These are phyloP conservation scores for Cydia pomonella DNA, from an alignment of 1,140 invertebrate genomes.

Conservation along the genomic window DNA sequence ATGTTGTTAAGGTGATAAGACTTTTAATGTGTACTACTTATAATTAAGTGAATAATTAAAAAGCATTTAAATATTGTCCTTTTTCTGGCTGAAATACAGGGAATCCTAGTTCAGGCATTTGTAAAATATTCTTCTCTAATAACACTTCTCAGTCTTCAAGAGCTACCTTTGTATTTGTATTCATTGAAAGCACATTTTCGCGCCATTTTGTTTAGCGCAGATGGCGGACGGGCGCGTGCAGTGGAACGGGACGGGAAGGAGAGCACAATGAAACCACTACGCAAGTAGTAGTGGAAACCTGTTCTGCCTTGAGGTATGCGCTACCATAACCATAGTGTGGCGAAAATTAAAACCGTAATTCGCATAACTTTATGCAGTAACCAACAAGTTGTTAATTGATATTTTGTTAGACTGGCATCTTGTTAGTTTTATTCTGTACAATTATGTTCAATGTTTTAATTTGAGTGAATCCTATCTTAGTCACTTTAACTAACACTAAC, in stretches of 20 bases:
- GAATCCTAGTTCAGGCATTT: too few species aligned
- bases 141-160: too few species aligned
- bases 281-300: conserved; percentile 66
- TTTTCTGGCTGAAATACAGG: too few species aligned
- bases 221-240: conserved; percentile 29
- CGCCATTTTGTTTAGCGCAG: conserved; percentile 38
- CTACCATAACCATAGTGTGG: conserved; percentile 43
- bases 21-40: too few species aligned
- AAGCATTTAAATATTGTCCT: too few species aligned
- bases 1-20: too few species aligned
- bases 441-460: background rate
- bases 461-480: background rate
- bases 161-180: too few species aligned
- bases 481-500: background rate
- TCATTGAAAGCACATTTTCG: conserved; percentile 38
- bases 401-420: conserved; percentile 4
- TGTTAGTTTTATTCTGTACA: background rate
- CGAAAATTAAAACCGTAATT: conserved; percentile 18
- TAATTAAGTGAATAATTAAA: too few species aligned
- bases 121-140: too few species aligned
- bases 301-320: conserved; percentile 70
- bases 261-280: conserved; percentile 62
- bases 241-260: conserved; percentile 52
- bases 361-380: conserved; percentile 6
- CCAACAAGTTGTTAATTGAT: background rate